These are phyloP conservation scores for Periplaneta americana DNA, from an alignment of 1,140 invertebrate species.

Conservation along the genomic window DNA sequence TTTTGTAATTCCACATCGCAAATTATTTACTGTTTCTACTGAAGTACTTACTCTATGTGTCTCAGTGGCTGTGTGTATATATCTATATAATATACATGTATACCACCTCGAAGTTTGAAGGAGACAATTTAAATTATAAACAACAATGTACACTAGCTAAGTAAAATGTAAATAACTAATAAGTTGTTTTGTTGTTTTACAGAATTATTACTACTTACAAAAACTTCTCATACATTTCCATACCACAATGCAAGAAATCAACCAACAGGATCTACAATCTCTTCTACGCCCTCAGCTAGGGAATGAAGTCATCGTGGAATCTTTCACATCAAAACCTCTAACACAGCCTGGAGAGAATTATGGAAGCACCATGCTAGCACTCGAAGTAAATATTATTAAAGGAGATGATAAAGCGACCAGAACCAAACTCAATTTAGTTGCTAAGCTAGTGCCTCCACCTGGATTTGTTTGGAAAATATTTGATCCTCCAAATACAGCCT, in stretches of 20 bases:
- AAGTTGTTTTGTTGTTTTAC: not conserved
- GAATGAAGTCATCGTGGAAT: not conserved
- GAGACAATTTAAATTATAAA: no score
- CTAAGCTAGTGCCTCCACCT: slow-evolving; percentile 2
- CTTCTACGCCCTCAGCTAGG: not conserved
- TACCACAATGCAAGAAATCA: not conserved
- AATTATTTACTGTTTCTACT: no score
- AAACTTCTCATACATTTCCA: not conserved
- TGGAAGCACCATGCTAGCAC: slow-evolving; percentile 7
- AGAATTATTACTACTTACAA: not conserved
- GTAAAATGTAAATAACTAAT: no score
- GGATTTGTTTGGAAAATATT: not conserved
- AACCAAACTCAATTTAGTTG: not conserved
- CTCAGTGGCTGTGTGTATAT: no score
- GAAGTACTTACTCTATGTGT: no score
- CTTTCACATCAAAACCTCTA: not conserved
- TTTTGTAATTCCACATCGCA: no score
- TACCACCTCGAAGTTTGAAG: no score
- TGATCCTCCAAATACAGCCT: not conserved
- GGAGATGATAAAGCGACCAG: not conserved
- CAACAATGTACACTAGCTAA: no score
- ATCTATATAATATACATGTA: no score
- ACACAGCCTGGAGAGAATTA: slow-evolving; percentile 12
- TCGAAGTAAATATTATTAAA: not conserved
- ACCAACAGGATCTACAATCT: not conserved